Conservation (phyloP, 2,113 vertebrate genomes). For the Syngnathus scovelli region DNA sequence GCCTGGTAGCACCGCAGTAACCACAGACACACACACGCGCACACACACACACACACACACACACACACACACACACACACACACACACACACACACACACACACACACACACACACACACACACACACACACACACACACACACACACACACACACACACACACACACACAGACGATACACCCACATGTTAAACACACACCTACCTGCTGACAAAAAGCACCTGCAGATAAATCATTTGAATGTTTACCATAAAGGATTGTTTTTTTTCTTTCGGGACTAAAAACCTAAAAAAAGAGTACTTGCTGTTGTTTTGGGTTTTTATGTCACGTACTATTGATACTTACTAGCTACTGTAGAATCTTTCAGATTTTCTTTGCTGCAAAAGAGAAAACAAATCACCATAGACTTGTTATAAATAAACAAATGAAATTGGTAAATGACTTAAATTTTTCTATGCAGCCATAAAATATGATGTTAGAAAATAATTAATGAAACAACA, state of each 20-base stretch:
- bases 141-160: neutral
- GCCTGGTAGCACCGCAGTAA: constrained; percentile 43
- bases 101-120: neutral
- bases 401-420: neutral
- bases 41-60: constrained; percentile 11
- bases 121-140: too few species aligned
- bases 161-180: constrained; percentile 7
- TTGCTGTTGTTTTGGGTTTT: neutral
- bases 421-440: neutral
- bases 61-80: neutral
- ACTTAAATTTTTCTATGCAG: neutral
- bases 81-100: too few species aligned
- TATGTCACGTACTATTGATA: neutral
- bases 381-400: neutral
- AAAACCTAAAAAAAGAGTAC: neutral
- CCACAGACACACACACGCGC: constrained; percentile 34
- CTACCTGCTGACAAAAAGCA: constrained; percentile 40
- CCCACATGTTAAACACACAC: neutral
- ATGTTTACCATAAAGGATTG: neutral
- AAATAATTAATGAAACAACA: neutral
- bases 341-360: too few species aligned
- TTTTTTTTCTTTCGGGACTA: neutral
- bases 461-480: neutral
- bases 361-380: too few species aligned
- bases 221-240: constrained; percentile 26